Percentiles rank a stretch among this genome's conserved stretches.
These are phyloP conservation scores for Drosophila malerkotliana DNA, from an alignment of 1,140 invertebrate genomes.

Conservation along the genomic window DNA sequence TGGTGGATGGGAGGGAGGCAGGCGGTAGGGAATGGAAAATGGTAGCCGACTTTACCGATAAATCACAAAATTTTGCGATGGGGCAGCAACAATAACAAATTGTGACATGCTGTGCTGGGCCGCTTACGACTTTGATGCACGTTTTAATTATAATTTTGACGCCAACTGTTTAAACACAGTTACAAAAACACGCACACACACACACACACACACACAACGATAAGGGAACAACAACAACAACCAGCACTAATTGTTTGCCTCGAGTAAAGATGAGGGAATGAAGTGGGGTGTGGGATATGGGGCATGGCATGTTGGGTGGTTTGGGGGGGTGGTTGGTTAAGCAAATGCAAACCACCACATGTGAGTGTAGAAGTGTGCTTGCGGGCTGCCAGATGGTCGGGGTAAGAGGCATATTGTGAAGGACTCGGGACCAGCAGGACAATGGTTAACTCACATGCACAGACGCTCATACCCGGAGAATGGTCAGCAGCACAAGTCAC, in stretches of 20 bases:
- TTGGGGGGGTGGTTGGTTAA: not conserved
- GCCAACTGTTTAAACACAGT: slow-evolving; percentile 77
- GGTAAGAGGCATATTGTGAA: slow-evolving; percentile 3
- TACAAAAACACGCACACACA: slow-evolving; percentile 23
- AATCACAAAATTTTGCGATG: slow-evolving; percentile 49
- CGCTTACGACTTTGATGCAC: slow-evolving; percentile 75
- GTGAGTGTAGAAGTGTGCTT: slow-evolving; percentile 2
- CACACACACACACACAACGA: slow-evolving; percentile 15
- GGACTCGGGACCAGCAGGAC: slow-evolving; percentile 38
- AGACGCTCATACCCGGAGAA: slow-evolving; percentile 28
- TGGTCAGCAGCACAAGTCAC: slow-evolving; percentile 58
- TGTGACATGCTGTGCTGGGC: slow-evolving; percentile 70
- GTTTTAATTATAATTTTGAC: slow-evolving; percentile 82
- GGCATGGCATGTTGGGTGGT: no score
- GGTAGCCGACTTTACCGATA: slow-evolving; percentile 33
- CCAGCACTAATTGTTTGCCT: slow-evolving; percentile 42
- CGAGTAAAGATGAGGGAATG: not conserved
- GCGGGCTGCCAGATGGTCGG: no score
- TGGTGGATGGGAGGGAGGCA: slow-evolving; percentile 6
- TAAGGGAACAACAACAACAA: slow-evolving; percentile 27
- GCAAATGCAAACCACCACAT: slow-evolving; percentile 12
- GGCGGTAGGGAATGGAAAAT: not conserved
- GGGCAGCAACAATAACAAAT: slow-evolving; percentile 55
- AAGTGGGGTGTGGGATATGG: no score
- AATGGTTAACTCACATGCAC: slow-evolving; percentile 50